Percentiles rank a stretch among this genome's conserved stretches.
These are phyloP conservation scores for Cheirogaleus major DNA, from an alignment of 2,797 vertebrate genomes.

Conservation along the genomic window DNA sequence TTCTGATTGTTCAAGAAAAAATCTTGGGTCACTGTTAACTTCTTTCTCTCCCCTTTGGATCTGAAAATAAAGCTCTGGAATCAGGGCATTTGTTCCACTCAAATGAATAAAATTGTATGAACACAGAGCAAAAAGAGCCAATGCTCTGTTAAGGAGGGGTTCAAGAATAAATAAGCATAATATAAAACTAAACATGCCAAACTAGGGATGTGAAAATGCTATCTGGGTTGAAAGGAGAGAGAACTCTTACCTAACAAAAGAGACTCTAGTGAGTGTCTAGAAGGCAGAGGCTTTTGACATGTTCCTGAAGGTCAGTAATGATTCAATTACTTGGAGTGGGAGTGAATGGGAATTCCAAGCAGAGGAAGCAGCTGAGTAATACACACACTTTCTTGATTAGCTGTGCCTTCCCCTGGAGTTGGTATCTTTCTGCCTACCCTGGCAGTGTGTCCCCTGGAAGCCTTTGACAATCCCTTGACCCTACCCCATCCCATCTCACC, in stretches of 20 bases:
- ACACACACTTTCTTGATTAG: neutral
- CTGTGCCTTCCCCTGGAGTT: neutral
- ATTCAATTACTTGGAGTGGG: neutral
- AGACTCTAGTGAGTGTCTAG: neutral
- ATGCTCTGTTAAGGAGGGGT: neutral
- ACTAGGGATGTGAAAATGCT: neutral
- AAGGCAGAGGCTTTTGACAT: neutral
- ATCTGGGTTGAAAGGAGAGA: neutral
- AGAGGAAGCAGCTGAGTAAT: neutral
- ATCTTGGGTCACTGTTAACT: neutral
- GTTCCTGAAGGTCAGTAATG: neutral
- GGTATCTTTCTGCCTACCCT: neutral
- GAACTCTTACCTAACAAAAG: neutral
- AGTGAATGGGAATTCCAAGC: neutral
- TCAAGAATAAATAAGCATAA: neutral
- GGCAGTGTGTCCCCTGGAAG: neutral
- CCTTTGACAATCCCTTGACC: neutral
- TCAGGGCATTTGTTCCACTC: neutral
- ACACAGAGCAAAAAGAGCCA: neutral
- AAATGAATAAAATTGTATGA: neutral
- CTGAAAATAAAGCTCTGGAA: neutral
- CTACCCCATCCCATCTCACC: neutral
- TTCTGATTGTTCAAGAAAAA: neutral
- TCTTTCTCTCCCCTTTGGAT: neutral
- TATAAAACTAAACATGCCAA: neutral